These are phyloP conservation scores for Melanotaenia pygmaea DNA, from an alignment of 2,797 vertebrate genomes.

Conservation along the genomic window DNA sequence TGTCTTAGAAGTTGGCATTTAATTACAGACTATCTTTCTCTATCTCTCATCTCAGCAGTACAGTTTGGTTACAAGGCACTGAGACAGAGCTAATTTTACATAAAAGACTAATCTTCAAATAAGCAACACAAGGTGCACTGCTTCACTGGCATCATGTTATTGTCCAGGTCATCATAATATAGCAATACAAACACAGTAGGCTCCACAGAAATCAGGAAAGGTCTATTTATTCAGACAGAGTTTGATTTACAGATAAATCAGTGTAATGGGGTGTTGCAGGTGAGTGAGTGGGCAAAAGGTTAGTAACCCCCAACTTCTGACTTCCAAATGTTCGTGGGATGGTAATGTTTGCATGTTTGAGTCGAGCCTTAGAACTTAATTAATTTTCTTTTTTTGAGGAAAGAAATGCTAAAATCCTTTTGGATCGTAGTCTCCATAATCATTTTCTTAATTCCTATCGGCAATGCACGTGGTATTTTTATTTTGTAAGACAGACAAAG, in stretches of 20 bases:
- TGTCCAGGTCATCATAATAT: slow-evolving; percentile 45
- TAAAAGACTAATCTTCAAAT: slow-evolving; percentile 40
- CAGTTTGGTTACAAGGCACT: slow-evolving; percentile 28
- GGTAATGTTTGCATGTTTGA: too few species aligned
- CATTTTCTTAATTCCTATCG: neutral
- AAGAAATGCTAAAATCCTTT: slow-evolving; percentile 24
- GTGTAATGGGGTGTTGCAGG: slow-evolving; percentile 73
- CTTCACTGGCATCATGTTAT: slow-evolving; percentile 14
- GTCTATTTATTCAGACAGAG: slow-evolving; percentile 71
- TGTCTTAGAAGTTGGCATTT: slow-evolving; percentile 38
- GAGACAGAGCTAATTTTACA: slow-evolving; percentile 41
- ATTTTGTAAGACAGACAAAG: slow-evolving; percentile 22
- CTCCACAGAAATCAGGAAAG: slow-evolving; percentile 52
- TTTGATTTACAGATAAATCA: slow-evolving; percentile 81
- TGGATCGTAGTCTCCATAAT: slow-evolving; percentile 24
- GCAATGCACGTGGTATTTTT: slow-evolving; percentile 23
- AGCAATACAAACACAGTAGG: slow-evolving; percentile 24
- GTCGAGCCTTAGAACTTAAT: too few species aligned
- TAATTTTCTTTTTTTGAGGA: neutral
- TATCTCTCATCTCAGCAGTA: slow-evolving; percentile 22
- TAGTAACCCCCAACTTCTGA: too few species aligned
- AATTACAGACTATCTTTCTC: slow-evolving; percentile 35
- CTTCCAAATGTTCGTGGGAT: too few species aligned
- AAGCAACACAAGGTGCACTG: slow-evolving; percentile 6
- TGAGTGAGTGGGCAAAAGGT: slow-evolving; percentile 58